Evolutionary conservation across 2,113 vertebrate genomes (phyloP), one percentile per base, ranked within the genome.

Genomic region (Tetraodon nigroviridis): DNA sequence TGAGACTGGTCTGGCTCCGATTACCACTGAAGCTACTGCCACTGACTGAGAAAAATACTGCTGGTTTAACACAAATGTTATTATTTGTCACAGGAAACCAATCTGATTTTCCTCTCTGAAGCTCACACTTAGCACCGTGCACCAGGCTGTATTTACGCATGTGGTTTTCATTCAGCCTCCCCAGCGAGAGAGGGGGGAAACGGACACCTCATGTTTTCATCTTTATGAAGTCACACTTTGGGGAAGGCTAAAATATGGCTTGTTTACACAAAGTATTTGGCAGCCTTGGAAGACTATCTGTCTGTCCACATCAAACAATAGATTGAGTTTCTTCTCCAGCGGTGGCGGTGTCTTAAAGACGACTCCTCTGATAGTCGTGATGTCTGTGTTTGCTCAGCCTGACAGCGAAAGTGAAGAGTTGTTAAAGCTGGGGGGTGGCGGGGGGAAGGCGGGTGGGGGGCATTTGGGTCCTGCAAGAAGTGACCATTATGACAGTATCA

Each of bases 31-130:
- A 90, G 91, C 93, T 93, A 91, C 90, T 85, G 91, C 83, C 88
- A 92, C 89, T 86, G 92, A 92, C 90, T 87, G 92, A 93, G 91
- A 90, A 93, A 73, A 91, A 88, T 58, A 49, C 91, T 87, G 92
- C 92, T 89, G 90, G 82, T 92, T 78, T 93, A 95, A 93, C 94
- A 92, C 92, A 95, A 97, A 96, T 95, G 93, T 98, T 96, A 94
- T 94, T 94, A 93, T 97, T 96, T 95, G 92, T 93, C 92, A 92
- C 93, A 94, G 93, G 93, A 95, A 88, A 93, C 93, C 93, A 93
- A 94, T 93, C 93, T 92, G 93, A 94, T 94, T 93, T 92, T 92
- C 90, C 91, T 86, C 93, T 91, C 91, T 89, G 92, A 81, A 72
- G 69, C 29, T 61, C 74, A 63, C 77, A 86, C 92, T 93, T 92